These are phyloP conservation scores for Shargacucullia verbasci DNA, from an alignment of 2,888 invertebrate genomes.

Conservation along the genomic window DNA sequence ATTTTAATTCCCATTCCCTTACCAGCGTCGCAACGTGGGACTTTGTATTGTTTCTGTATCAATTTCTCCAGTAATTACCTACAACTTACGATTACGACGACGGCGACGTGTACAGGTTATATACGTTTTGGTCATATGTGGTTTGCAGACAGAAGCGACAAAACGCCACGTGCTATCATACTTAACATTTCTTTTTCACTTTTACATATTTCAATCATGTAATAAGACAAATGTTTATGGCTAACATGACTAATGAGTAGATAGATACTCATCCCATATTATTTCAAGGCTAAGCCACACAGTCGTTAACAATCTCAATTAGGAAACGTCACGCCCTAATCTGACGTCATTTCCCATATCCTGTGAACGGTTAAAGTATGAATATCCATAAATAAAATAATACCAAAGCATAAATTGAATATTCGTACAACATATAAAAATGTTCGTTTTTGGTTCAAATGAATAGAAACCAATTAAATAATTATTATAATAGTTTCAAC, in stretches of 20 bases:
- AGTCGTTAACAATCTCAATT: conserved; percentile 49
- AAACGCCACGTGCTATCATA: too few species aligned
- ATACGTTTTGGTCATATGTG: too few species aligned
- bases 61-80: conserved; percentile 38
- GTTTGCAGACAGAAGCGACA: background rate
- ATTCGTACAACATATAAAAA: background rate
- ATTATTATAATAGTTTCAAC: conserved; percentile 3
- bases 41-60: conserved; percentile 40
- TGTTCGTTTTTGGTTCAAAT: background rate
- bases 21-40: conserved; percentile 39
- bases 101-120: too few species aligned
- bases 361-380: conserved; percentile 13
- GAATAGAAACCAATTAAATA: conserved; percentile 5
- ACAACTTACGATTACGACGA: too few species aligned
- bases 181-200: too few species aligned
- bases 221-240: conserved; percentile 23
- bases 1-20: conserved; percentile 45
- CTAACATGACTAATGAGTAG: conserved; percentile 36
- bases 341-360: conserved; percentile 48
- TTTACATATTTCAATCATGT: background rate
- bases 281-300: conserved; percentile 49
- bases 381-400: conserved; percentile 10
- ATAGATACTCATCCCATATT: conserved; percentile 38
- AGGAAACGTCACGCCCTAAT: conserved; percentile 55
- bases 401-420: background rate